Conservation (phyloP, 2,797 vertebrate species). For the Clarias pachynema region DNA sequence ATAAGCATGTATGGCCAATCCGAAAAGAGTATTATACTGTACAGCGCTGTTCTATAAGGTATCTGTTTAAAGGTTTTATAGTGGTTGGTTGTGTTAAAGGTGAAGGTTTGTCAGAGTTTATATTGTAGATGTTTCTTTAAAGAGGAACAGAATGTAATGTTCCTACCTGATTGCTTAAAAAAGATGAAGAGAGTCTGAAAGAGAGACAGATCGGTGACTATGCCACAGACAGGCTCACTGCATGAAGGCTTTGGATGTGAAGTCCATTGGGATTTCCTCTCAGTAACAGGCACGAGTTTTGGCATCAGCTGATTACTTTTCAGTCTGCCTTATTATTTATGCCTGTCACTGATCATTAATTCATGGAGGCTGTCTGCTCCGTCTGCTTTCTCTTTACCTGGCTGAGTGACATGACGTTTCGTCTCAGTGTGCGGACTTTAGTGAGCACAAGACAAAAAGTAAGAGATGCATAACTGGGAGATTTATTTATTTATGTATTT, state of each 20-base stretch:
- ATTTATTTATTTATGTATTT: too few species aligned
- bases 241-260: slow-evolving; percentile 28
- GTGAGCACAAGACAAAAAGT: not conserved
- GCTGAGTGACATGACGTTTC: slow-evolving; percentile 13
- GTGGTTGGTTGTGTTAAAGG: not conserved
- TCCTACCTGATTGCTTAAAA: not conserved
- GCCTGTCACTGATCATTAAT: slow-evolving; percentile 55
- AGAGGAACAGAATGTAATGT: not conserved
- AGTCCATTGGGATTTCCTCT: slow-evolving; percentile 42
- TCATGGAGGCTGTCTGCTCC: slow-evolving; percentile 43
- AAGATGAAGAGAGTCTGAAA: not conserved
- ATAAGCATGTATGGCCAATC: not conserved
- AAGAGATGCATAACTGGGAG: not conserved
- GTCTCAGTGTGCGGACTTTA: not conserved
- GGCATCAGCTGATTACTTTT: slow-evolving; percentile 49
- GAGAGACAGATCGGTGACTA: slow-evolving; percentile 12
- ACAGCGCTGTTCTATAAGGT: not conserved
- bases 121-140: not conserved
- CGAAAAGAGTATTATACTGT: not conserved
- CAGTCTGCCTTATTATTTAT: slow-evolving; percentile 49
- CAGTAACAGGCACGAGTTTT: slow-evolving; percentile 38
- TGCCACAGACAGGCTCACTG: slow-evolving; percentile 30
- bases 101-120: not conserved
- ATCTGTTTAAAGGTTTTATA: not conserved
- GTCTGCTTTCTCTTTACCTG: slow-evolving; percentile 18